Evolutionary conservation across 2,797 vertebrate genomes (phyloP).

Genomic region (Fistularia commersonii): DNA sequence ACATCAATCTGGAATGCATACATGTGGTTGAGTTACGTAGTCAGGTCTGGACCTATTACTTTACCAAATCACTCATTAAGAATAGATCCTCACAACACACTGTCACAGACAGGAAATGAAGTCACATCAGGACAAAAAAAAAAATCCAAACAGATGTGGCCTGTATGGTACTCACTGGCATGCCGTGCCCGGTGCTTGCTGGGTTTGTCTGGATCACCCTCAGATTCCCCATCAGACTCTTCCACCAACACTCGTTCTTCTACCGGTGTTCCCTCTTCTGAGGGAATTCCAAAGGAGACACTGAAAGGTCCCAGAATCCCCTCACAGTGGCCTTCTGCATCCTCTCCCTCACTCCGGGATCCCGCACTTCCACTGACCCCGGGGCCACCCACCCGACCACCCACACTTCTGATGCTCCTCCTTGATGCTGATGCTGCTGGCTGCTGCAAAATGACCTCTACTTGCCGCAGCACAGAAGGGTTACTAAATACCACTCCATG

Average conservation of each 20-base stretch:
- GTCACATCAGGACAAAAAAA: neutral
- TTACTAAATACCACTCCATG: conserved; percentile 65
- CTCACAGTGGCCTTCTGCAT: conserved; percentile 81
- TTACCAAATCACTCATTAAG: conserved; percentile 14
- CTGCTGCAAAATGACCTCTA: conserved; percentile 79
- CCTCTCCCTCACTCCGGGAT: conserved; percentile 78
- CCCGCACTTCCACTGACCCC: conserved; percentile 68
- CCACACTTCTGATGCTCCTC: conserved; percentile 67
- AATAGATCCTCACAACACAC: neutral
- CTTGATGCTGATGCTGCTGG: conserved; percentile 44
- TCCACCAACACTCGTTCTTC: conserved; percentile 65
- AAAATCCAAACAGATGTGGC: conserved; percentile 14
- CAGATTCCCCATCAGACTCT: conserved; percentile 77
- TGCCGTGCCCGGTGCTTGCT: conserved; percentile 91
- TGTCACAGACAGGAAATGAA: neutral
- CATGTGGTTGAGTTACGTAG: conserved; percentile 38
- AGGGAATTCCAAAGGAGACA: conserved; percentile 84
- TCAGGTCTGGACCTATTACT: conserved; percentile 21
- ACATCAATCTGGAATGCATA: conserved; percentile 49
- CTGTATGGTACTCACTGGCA: conserved; percentile 85
- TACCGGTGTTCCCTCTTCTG: conserved; percentile 75
- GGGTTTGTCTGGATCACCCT: conserved; percentile 84
- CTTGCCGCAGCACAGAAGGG: conserved; percentile 70
- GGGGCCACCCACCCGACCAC: conserved; percentile 73
- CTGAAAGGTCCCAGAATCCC: conserved; percentile 83